Evolutionary conservation across 2,113 vertebrate species (phyloP).

Genomic region (Sapayoa aenigma): DNA sequence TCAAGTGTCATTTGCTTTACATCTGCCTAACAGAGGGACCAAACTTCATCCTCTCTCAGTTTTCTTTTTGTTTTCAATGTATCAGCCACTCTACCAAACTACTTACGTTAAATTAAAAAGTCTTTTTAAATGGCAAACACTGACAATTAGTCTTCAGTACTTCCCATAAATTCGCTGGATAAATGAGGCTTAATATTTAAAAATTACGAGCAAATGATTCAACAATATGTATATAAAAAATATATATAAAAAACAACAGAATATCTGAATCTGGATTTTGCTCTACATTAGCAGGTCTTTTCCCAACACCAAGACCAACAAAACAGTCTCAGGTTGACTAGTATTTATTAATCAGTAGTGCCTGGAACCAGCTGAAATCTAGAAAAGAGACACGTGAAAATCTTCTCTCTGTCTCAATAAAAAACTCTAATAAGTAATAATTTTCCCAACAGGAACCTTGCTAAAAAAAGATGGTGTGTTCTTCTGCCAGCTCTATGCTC

Average conservation of each 20-base stretch:
- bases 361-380: background rate
- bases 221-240: too few species aligned
- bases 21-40: background rate
- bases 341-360: background rate
- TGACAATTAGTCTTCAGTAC: background rate
- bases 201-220: background rate
- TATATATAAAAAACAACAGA: too few species aligned
- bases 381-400: background rate
- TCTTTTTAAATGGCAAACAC: background rate
- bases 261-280: background rate
- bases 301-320: background rate
- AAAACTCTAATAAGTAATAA: background rate
- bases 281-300: background rate
- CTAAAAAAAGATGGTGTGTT: background rate
- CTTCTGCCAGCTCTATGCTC: background rate
- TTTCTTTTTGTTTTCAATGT: background rate
- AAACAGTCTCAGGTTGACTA: background rate
- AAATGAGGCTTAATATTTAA: background rate
- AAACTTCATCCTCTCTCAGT: background rate
- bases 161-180: background rate
- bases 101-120: background rate
- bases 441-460: background rate
- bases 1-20: too few species aligned
- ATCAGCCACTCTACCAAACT: background rate
- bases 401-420: background rate